Conservation (phyloP, 1,140 invertebrate species). For the Ceratoteleas bidentatus region DNA sequence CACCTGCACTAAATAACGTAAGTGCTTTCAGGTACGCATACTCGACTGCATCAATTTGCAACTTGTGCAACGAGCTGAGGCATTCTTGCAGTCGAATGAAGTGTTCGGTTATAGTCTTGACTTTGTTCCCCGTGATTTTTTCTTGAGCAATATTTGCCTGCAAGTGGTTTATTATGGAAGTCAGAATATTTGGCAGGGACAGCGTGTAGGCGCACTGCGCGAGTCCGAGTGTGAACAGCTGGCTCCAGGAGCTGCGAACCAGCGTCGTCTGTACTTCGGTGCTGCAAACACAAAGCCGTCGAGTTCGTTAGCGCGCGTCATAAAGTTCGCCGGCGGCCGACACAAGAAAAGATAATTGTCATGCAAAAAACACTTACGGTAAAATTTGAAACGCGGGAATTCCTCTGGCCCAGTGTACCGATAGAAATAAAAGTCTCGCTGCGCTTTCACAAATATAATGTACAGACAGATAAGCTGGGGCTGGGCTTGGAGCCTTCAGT, state of each 20-base stretch:
- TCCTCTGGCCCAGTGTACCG: conserved; percentile 93
- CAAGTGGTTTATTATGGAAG: conserved; percentile 88
- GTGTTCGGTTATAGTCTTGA: conserved; percentile 90
- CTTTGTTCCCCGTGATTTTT: conserved; percentile 87
- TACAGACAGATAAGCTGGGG: conserved; percentile 91
- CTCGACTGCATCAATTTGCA: conserved; percentile 91
- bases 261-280: conserved; percentile 91
- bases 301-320: conserved; percentile 12
- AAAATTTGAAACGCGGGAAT: conserved; percentile 91
- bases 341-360: conserved; percentile 24
- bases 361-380: conserved; percentile 81
- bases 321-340: neutral
- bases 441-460: conserved; percentile 96
- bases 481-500: conserved; percentile 90
- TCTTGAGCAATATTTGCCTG: conserved; percentile 86
- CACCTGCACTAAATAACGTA: conserved; percentile 88
- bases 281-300: conserved; percentile 82
- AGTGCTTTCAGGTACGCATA: conserved; percentile 95
- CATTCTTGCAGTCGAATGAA: conserved; percentile 92
- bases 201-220: conserved; percentile 92
- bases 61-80: conserved; percentile 87
- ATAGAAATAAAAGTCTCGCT: conserved; percentile 92
- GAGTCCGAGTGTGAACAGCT: conserved; percentile 95
- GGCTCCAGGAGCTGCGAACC: conserved; percentile 94
- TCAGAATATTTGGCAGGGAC: conserved; percentile 90